Evolutionary conservation across 2,113 vertebrate genomes (phyloP), one percentile per base, ranked within the genome.

Genomic region (Otus sunia): DNA sequence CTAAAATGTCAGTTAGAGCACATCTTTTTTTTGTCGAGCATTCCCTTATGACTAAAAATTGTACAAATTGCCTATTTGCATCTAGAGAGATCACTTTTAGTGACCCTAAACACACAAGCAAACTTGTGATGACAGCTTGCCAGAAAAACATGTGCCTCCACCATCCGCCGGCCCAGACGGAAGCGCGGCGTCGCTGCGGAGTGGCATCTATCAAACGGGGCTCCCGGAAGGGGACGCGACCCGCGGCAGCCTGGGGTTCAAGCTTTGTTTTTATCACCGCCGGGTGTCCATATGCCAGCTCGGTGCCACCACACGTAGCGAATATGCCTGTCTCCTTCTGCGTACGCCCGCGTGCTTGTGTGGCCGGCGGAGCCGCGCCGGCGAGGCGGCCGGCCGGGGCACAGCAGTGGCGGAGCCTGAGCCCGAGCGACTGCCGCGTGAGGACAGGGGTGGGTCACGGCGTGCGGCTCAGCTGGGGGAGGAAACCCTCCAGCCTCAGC

Each of bases 21-120:
- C 36, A 6, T 37, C 34, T 30, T 12, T 30, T 12, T 30, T 36
- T 7, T 37, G 20, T 12, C 0, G 3, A 72, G 66, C 0, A 0
- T 30, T 77, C 80, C 41, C 69, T 50, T 59, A 7, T 0, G 17
- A 49, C 66, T 84, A 4, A 55, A 89, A 72, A 15, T 8, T 4
- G 64, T 39, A 26, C 78, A 37, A n/a, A 21, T 64, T 36, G 69
- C 69, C 47, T 39, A 0, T 66, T 64, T 71, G 27, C 30, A 22
- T 80, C 58, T 10, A 11, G 62, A 68, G 67, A 12, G 27, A 27
- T 80, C 4, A 0, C 49, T 68, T 32, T 10, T 5, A 21, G 67
- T 67, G 82, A 34, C 94, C 89, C 79, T 20, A 8, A 5, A 4
- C 39, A 7, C 49, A 11, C 14, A 6, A 34, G 78, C 78, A 67